A percentile compares a stretch with the other conserved stretches of the same genome.
phyloP scores from a whole-genome alignment of 2,888 invertebrate genomes.

The Sicus ferrugineus region DNA sequence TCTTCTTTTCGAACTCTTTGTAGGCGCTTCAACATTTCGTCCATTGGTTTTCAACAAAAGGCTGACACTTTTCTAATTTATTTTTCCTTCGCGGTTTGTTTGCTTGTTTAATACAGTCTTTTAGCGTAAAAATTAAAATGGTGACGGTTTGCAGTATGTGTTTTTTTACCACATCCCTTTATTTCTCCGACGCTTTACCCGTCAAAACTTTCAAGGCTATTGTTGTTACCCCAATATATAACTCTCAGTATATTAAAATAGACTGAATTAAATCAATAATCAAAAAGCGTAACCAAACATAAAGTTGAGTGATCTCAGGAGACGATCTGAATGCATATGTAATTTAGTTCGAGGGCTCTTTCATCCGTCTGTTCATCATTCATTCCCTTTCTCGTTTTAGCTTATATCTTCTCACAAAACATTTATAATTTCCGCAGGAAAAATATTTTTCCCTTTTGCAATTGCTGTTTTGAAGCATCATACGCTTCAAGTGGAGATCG shows the following conservation, averaged over 20 bases:
- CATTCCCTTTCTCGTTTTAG: not conserved
- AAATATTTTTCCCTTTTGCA: not conserved
- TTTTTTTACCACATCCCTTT: not conserved
- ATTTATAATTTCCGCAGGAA: not conserved
- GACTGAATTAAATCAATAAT: slow-evolving; percentile 49
- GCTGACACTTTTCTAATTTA: not conserved
- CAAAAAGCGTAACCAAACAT: slow-evolving; percentile 56
- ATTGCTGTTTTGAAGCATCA: not conserved
- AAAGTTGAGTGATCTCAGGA: slow-evolving; percentile 21
- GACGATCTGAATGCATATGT: not conserved
- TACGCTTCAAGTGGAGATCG: too few relatives aligned
- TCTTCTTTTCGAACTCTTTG: not conserved
- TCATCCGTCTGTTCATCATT: not conserved
- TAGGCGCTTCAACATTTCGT: not conserved
- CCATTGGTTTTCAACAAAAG: too few relatives aligned
- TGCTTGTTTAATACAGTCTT: not conserved
- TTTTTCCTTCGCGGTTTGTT: not conserved
- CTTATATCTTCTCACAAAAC: not conserved
- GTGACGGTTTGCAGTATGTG: not conserved
- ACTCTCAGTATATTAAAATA: slow-evolving; percentile 44
- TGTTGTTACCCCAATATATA: slow-evolving; percentile 29
- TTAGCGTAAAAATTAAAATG: not conserved
- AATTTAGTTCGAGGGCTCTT: not conserved
- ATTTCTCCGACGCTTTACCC: not conserved
- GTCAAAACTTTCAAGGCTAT: not conserved